Evolutionary conservation across 2,113 vertebrate species (phyloP).

Genomic region (Lepisosteus oculatus): DNA sequence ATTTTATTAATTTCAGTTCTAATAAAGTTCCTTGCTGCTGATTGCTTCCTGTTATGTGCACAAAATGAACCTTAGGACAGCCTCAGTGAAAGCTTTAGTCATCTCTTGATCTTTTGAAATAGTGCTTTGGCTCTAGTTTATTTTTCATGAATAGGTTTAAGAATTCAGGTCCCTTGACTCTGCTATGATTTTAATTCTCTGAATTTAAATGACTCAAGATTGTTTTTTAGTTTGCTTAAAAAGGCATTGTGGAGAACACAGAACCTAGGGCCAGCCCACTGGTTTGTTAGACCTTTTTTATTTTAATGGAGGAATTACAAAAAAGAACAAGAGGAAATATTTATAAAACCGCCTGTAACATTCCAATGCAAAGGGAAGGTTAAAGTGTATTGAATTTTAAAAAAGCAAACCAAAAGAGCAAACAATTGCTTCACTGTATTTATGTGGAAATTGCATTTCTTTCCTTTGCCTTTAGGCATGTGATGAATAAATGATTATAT

Average conservation of each 20-base stretch:
- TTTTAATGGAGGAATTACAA: constrained; percentile 31
- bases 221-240: constrained; percentile 24
- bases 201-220: no score
- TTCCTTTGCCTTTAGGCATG: constrained; percentile 14
- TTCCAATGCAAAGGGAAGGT: constrained; percentile 13
- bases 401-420: constrained; percentile 6
- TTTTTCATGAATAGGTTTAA: no score
- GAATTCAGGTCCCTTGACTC: no score
- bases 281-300: constrained; percentile 30
- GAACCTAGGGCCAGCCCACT: constrained; percentile 16
- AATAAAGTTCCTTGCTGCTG: no score
- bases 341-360: constrained; percentile 7
- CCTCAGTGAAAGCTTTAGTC: no score
- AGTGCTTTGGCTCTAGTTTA: no score
- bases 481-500: constrained; percentile 20
- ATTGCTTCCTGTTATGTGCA: no score
- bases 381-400: constrained; percentile 20
- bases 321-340: constrained; percentile 18
- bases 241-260: constrained; percentile 26
- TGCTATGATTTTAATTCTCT: no score
- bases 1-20: no score
- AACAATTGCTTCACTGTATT: constrained; percentile 22
- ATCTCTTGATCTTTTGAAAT: no score
- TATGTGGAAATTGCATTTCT: not conserved
- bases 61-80: no score